Base-by-base conservation (phyloP, 2,797 vertebrate genomes). In the Sebastes alutus region DNA sequence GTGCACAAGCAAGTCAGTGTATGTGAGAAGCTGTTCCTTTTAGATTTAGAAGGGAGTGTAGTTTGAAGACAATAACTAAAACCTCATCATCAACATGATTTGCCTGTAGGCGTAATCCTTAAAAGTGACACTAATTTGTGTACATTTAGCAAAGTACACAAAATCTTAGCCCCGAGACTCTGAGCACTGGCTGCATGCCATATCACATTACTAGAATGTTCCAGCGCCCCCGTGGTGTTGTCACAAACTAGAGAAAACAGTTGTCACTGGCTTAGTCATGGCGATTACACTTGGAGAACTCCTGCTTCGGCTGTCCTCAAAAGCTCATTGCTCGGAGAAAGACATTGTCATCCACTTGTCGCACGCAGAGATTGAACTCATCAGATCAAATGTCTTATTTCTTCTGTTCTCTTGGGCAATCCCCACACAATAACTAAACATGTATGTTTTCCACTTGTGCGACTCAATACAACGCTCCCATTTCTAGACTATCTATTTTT, bases 71-170 rank as follows among this genome's bases (percentile, higher is more conserved):
- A 92, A 87, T 86, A 92, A 88, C 85, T 85, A 62, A 91, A 88
- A 81, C 75, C 87, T 87, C 77, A 81, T 91, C 81, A 90, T 91
- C 89, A 86, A 85, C 77, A 76, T 75, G 81, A 83, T 87, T 87
- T 74, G 86, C 90, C 90, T 78, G 88, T 71, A 81, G 90, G 91
- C 86, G 55, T 90, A 90, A 90, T 92, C 87, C 83, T 92, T 85
- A 92, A 90, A 93, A 92, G 90, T 93, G 92, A 91, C 90, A 92
- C 86, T 93, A 92, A 95, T 95, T 91, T 94, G 90, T 92, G 91
- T 93, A 88, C 89, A 91, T 94, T 94, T 92, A 85, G 86, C 74
- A 90, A 89, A 93, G 86, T 90, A 90, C 86, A 92, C 87, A 86
- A 84, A 91, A 92, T 94, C 90, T 90, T 89, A 70, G 91, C 93